A percentile compares a stretch with the other conserved stretches of the same genome.
Evolutionary conservation across 1,140 invertebrate genomes (phyloP).

Genomic region (Pinna nobilis): DNA sequence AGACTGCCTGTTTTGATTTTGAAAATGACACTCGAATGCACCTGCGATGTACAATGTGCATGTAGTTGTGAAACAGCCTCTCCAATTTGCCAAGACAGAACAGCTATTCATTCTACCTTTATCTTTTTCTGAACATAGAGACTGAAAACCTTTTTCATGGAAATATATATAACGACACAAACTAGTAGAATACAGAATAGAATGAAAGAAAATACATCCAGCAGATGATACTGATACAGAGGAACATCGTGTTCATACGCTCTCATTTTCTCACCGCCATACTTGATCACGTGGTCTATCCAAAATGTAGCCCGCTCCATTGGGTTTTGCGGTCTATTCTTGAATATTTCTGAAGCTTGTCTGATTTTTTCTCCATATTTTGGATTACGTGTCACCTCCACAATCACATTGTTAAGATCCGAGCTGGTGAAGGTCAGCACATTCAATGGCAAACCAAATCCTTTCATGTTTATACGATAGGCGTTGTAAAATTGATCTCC

Average conservation of each 20-base stretch:
- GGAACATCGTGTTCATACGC: slow-evolving; percentile 48
- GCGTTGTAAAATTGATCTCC: slow-evolving; percentile 80
- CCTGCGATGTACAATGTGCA: too few relatives aligned
- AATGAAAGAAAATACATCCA: too few relatives aligned
- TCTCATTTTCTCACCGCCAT: slow-evolving; percentile 59
- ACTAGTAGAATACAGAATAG: too few relatives aligned
- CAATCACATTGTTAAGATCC: slow-evolving; percentile 36
- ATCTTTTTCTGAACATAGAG: too few relatives aligned
- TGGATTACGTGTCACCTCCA: slow-evolving; percentile 39
- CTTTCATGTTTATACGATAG: slow-evolving; percentile 32
- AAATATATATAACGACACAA: too few relatives aligned
- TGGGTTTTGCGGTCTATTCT: slow-evolving; percentile 43
- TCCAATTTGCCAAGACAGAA: too few relatives aligned
- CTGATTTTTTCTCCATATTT: slow-evolving; percentile 48
- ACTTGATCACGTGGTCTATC: slow-evolving; percentile 62
- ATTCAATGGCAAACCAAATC: slow-evolving; percentile 42
- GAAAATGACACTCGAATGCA: too few relatives aligned
- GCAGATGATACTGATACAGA: slow-evolving; percentile 54
- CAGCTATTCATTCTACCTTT: too few relatives aligned
- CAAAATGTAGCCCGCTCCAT: slow-evolving; percentile 48
- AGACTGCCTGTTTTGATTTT: too few relatives aligned
- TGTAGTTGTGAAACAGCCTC: too few relatives aligned
- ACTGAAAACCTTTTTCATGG: too few relatives aligned
- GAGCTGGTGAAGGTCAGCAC: slow-evolving; percentile 20
- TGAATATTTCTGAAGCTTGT: slow-evolving; percentile 53